phyloP scores from a whole-genome alignment of 2,113 vertebrate species.

The Chlorodrepanis virens region DNA sequence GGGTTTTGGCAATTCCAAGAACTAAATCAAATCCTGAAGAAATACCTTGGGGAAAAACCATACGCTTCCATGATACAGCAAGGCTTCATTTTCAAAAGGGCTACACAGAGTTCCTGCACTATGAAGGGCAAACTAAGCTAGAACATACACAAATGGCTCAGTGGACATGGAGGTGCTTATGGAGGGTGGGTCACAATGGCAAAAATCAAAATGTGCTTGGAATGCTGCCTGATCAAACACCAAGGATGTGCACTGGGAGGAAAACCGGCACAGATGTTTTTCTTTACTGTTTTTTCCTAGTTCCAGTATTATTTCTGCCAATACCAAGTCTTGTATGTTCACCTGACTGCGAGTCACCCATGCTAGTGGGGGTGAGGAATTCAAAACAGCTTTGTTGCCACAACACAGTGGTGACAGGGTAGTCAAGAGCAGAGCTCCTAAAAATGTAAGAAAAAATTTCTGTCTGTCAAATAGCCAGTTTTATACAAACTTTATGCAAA shows the following conservation, averaged over 20 bases:
- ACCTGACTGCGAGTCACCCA: neutral
- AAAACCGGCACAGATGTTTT: neutral
- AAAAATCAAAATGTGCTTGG: neutral
- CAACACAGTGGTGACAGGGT: neutral
- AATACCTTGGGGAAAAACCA: neutral
- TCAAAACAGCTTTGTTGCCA: neutral
- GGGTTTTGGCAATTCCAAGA: neutral
- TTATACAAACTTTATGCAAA: neutral
- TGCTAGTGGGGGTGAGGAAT: neutral
- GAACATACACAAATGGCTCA: conserved; percentile 39
- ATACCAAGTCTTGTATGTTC: neutral
- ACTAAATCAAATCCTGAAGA: neutral
- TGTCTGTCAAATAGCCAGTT: neutral
- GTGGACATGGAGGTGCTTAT: neutral
- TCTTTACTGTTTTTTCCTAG: conserved; percentile 9
- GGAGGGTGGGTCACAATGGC: neutral
- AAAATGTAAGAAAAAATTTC: neutral
- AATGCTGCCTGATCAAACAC: neutral
- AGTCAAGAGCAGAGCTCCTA: neutral
- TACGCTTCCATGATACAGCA: neutral
- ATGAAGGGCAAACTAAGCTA: conserved; percentile 68
- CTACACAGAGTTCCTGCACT: conserved; percentile 62
- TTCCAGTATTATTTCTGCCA: neutral
- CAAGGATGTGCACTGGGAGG: neutral
- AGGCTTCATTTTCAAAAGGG: conserved; percentile 36